These are phyloP conservation scores for Limnephilus auricula DNA, from an alignment of 2,888 invertebrate genomes.

Conservation along the genomic window DNA sequence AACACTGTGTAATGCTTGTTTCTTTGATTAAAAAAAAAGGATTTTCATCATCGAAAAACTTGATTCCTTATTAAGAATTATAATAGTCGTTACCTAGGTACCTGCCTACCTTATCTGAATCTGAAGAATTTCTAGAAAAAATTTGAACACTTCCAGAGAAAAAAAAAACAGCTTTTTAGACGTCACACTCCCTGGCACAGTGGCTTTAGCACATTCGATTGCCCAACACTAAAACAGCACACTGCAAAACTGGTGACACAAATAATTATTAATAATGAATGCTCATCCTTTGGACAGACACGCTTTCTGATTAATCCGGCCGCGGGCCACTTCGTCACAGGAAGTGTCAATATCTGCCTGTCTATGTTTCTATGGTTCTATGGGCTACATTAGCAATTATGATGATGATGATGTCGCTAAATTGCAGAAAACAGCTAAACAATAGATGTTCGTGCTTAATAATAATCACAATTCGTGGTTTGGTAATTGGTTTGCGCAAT, in stretches of 20 bases:
- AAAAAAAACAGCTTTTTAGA: background rate
- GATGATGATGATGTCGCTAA: background rate
- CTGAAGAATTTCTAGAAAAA: no score
- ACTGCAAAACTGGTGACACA: conserved; percentile 14
- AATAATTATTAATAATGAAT: background rate
- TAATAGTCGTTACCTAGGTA: no score
- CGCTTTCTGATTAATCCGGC: conserved; percentile 47
- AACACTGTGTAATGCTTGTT: no score
- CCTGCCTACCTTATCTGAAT: no score
- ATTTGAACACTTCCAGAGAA: no score
- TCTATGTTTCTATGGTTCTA: no score
- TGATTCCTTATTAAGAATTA: no score
- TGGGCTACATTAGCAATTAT: background rate
- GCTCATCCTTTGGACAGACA: conserved; percentile 38
- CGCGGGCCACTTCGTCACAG: conserved; percentile 4
- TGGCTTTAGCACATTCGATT: conserved; percentile 23
- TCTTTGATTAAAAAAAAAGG: no score
- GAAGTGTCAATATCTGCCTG: conserved; percentile 30
- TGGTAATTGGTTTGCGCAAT: background rate
- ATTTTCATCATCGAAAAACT: no score
- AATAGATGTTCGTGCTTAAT: background rate
- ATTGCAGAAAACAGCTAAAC: conserved; percentile 15
- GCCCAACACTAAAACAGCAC: background rate
- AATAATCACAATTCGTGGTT: background rate
- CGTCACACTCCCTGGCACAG: background rate